Base-by-base conservation (phyloP, 2,113 vertebrate genomes). In the Cygnus atratus region DNA sequence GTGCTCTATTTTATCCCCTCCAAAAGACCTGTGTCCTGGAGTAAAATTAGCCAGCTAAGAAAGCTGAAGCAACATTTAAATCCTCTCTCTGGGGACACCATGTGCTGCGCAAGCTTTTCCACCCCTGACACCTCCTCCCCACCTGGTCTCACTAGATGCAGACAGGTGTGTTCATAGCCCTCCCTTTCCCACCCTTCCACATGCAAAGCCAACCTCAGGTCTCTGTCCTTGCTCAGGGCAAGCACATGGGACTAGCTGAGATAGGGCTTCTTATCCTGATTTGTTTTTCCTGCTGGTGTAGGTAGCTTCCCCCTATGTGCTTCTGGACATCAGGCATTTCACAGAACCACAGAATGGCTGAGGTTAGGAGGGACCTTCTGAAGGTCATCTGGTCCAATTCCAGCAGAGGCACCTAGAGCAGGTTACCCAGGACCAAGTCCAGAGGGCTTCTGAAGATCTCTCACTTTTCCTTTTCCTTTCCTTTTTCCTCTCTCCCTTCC, bases 41-140 rank as follows among this genome's bases (percentile, higher is more conserved):
- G 28, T 16, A 88, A 84, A 35, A 22, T 22, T 22, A 87, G 39
- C 2, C 68, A 46, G 6, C n/a, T 48, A 19, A 68, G 33, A 67
- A 77, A 92, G 19, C 31, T 50, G 37, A 84, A 81, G 28, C 31
- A 44, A 31, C 33, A 11, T 80, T 90, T 62, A 61, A 62, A 0
- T 41, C 28, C 68, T 83, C 28, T 55, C 87, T n/a, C 73, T 57
- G 62, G 43, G 52, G 39, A 85, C 5, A 8, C 0, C 1, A 28
- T 58, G 57, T 59, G 35, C 78, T 48, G 57, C 33, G 63, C n/a
- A 84, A 57, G 65, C 52, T 57, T 55, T 62, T 78, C 80, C 37
- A 71, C 1, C 4, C 1, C 0, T 11, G 50, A 29, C 11, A 41
- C 12, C 31, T 3, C 4, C 24, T 81, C 31, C 28, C 59, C 80